phyloP scores from a whole-genome alignment of 2,888 invertebrate genomes.

The Pelosia muscerda region DNA sequence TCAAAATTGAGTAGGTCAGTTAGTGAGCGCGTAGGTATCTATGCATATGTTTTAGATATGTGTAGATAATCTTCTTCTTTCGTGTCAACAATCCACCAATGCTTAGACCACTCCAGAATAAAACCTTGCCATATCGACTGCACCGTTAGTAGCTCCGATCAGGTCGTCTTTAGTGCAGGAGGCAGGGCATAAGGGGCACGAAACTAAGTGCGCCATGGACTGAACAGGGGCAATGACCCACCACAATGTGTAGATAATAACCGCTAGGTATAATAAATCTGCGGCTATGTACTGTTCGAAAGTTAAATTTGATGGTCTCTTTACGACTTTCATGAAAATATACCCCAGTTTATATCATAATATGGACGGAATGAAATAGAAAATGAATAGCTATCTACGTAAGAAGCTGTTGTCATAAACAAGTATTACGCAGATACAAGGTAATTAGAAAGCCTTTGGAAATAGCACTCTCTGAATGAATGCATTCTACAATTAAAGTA shows the following conservation, averaged over 20 bases:
- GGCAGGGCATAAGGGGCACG: too few species aligned
- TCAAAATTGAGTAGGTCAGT: slow-evolving; percentile 50
- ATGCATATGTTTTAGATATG: slow-evolving; percentile 81
- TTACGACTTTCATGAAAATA: slow-evolving; percentile 38
- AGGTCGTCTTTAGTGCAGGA: too few species aligned
- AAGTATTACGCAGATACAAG: slow-evolving; percentile 18
- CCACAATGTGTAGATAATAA: slow-evolving; percentile 76
- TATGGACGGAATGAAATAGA: slow-evolving; percentile 10
- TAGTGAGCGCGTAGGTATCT: slow-evolving; percentile 77
- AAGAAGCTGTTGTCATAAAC: slow-evolving; percentile 22
- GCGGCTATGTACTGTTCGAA: slow-evolving; percentile 58
- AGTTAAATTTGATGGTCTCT: slow-evolving; percentile 53
- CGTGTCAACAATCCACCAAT: too few species aligned
- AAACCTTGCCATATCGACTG: too few species aligned
- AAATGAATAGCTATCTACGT: slow-evolving; percentile 18
- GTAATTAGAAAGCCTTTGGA: slow-evolving; percentile 23
- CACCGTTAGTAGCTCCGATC: too few species aligned
- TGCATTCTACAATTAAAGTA: slow-evolving; percentile 9
- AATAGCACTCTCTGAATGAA: slow-evolving; percentile 14
- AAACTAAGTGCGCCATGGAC: too few species aligned
- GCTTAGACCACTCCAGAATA: too few species aligned
- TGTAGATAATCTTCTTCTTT: slow-evolving; percentile 78
- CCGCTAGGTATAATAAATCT: slow-evolving; percentile 58
- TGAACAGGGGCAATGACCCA: too few species aligned
- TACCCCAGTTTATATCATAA: slow-evolving; percentile 18